Conservation (phyloP, 2,113 vertebrate species). For the Pseudopipra pipra region DNA sequence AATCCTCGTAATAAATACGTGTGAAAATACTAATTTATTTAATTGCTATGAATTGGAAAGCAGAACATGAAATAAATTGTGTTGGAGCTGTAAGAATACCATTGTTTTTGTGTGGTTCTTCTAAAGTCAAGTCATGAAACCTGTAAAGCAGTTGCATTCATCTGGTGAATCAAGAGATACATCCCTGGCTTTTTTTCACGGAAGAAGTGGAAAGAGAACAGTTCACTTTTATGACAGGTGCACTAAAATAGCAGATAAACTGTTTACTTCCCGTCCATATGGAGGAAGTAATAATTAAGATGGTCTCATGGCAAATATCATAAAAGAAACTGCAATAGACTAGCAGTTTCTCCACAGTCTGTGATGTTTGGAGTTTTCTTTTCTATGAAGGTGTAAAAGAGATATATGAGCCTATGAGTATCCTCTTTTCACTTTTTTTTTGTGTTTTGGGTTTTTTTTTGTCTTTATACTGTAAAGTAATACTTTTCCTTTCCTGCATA, state of each 20-base stretch:
- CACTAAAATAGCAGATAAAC: not conserved
- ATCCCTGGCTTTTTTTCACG: not conserved
- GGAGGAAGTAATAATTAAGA: not conserved
- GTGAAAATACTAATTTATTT: not conserved
- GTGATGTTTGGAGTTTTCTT: not conserved
- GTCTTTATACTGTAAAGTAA: not conserved
- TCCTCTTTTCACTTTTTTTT: not conserved
- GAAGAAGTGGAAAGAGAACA: not conserved
- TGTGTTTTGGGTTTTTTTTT: not conserved
- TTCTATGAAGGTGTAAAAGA: not conserved
- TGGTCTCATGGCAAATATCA: not conserved
- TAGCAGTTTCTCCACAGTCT: not conserved
- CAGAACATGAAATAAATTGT: not conserved
- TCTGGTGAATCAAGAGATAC: not conserved
- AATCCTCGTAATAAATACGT: not conserved
- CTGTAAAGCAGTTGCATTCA: not conserved
- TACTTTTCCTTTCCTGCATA: not conserved
- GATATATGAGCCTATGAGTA: not conserved
- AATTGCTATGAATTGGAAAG: not conserved
- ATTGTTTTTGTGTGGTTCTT: accelerated
- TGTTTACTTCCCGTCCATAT: not conserved
- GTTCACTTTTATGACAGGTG: not conserved
- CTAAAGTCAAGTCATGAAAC: not conserved
- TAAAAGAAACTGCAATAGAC: not conserved
- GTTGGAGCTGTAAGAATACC: not conserved